Base-by-base conservation (phyloP, 92 coral and sea anemone genomes). In the Zoanthus solanderi region DNA sequence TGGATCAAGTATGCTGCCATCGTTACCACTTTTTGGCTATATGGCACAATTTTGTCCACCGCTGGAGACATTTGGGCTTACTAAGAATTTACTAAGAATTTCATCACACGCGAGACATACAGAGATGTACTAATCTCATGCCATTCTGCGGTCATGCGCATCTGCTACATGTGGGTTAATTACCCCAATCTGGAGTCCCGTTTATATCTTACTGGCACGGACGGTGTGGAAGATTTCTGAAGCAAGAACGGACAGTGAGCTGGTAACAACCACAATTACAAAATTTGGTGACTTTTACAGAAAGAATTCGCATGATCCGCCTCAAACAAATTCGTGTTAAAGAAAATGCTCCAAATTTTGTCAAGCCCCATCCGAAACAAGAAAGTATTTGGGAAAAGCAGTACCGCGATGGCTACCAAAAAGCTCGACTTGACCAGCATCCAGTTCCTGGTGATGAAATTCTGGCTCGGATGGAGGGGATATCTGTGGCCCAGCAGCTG, bases 111-210 rank as follows among this genome's bases (percentile, higher is more conserved):
- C 10, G 87, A 88, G 50, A 80, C 76, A 1, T 81, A 88, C 76
- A 46, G 12, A 1, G 94, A 87, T 34, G 66, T 68, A 0, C 13
- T 88, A 6, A 61, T 88, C 6, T 92, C 92, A 1, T 88, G 92
- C 80, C 94, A 92, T 44, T 88, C 68, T 37, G 87, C 92, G 0
- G 90, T 92, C 1, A 60, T 92, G 58, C 61, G 88, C 79, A 88
- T 92, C 4, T 69, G 85, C 74, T 92, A 84, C 81, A 84, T 71
- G 89, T 16, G 94, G 10, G 94, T 88, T 76, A 91, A 88, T 72
- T 84, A 88, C 60, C 83, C 89, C 11, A 79, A 91, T 5, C 13
- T 5, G 52, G 88, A 88, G 13, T 88, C 92, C 65, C 45, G 60
- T 17, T 80, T 88, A 1, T 79, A 91, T 17, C 89, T 78, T 7